These are phyloP conservation scores for Sandelia bainsii DNA, from an alignment of 2,797 vertebrate species.

Conservation along the genomic window DNA sequence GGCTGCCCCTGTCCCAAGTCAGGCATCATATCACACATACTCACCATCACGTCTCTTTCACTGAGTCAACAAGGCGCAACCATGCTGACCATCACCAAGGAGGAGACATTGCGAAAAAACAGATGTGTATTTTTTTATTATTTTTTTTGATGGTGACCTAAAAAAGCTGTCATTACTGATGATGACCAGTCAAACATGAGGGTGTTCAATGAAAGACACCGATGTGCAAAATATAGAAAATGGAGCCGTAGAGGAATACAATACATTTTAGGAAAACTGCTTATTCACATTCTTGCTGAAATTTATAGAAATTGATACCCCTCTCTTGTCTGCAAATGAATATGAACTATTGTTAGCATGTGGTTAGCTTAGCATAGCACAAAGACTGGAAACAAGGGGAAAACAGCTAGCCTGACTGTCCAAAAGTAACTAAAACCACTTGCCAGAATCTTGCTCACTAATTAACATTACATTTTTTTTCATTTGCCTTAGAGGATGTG, in stretches of 20 bases:
- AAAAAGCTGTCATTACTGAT: conserved; percentile 12
- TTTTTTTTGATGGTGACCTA: conserved; percentile 33
- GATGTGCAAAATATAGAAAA: neutral
- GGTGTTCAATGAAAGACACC: neutral
- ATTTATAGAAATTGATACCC: neutral
- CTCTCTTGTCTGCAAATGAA: no score
- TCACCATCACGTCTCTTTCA: conserved; percentile 62
- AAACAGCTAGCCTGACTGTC: neutral
- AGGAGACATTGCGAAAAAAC: conserved; percentile 12
- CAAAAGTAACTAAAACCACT: no score
- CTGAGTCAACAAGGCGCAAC: conserved; percentile 60
- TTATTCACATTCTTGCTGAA: neutral
- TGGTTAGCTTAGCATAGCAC: neutral
- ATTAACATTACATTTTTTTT: no score
- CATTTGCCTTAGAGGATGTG: no score
- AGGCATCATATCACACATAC: conserved; percentile 73
- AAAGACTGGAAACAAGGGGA: neutral
- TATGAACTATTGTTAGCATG: no score
- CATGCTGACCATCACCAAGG: conserved; percentile 27
- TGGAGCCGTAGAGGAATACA: neutral
- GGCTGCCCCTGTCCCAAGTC: conserved; percentile 63
- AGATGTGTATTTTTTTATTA: conserved; percentile 5
- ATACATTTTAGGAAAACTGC: neutral
- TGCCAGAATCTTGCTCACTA: no score
- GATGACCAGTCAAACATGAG: conserved; percentile 4